Conservation (phyloP, 1,140 invertebrate species). For the Mycetomoellerius zeteki region DNA sequence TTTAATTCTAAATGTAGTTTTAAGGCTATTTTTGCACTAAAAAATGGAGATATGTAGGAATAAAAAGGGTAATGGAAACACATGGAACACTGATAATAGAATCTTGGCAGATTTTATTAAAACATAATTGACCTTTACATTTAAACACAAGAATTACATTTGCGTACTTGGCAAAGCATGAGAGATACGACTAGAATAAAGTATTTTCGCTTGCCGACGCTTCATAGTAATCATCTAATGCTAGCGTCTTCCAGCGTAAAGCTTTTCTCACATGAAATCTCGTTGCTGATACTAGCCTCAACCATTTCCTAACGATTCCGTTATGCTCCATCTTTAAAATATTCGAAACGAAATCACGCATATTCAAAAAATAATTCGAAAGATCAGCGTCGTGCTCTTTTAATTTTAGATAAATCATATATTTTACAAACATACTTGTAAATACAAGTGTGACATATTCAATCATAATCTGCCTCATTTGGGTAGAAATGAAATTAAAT, state of each 20-base stretch:
- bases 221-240: constrained; percentile 24
- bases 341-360: neutral
- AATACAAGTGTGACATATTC: constrained; percentile 18
- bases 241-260: constrained; percentile 50
- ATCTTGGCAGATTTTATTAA: constrained; percentile 80
- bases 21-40: neutral
- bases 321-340: constrained; percentile 19
- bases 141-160: constrained; percentile 79
- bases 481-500: constrained; percentile 46
- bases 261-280: constrained; percentile 43
- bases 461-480: constrained; percentile 37
- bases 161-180: constrained; percentile 78
- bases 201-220: constrained; percentile 59
- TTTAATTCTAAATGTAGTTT: neutral
- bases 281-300: constrained; percentile 21
- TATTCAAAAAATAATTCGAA: neutral
- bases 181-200: constrained; percentile 77
- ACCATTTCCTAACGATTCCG: constrained; percentile 51
- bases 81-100: constrained; percentile 56
- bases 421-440: constrained; percentile 38
- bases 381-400: neutral
- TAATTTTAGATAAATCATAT: constrained; percentile 28
- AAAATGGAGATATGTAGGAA: neutral
- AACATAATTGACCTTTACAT: constrained; percentile 80
- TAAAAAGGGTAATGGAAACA: constrained; percentile 26